Evolutionary conservation across 2,113 vertebrate species (phyloP).

Genomic region (Balaeniceps rex): DNA sequence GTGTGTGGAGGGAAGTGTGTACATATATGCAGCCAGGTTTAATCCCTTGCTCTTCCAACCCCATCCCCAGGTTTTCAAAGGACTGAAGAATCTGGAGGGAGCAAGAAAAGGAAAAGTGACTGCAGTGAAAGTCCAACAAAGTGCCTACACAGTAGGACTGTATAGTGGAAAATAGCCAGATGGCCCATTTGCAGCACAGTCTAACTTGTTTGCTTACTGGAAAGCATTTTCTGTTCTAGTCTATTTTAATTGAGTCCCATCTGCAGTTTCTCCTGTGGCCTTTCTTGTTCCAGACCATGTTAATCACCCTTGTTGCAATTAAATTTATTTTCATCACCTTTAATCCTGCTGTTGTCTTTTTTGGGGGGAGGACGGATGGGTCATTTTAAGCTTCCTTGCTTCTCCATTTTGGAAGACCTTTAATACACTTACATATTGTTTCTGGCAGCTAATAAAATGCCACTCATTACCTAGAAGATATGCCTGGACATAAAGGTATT

Average conservation of each 20-base stretch:
- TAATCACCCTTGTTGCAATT: background rate
- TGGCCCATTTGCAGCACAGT: background rate
- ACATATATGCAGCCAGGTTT: background rate
- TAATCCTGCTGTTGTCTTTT: background rate
- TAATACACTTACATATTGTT: background rate
- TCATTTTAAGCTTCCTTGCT: background rate
- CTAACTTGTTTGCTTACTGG: background rate
- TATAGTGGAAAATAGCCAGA: background rate
- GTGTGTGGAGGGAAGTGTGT: background rate
- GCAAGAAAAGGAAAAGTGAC: background rate
- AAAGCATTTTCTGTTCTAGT: conserved; percentile 14
- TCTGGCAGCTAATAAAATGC: conserved; percentile 18
- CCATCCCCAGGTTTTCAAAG: background rate
- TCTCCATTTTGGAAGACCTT: background rate
- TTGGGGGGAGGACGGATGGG: background rate
- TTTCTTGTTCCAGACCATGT: conserved; percentile 19
- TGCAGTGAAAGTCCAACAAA: background rate
- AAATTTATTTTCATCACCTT: background rate
- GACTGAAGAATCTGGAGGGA: background rate
- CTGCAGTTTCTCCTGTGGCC: conserved; percentile 16
- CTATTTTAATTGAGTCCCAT: conserved; percentile 6
- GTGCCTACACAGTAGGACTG: background rate
- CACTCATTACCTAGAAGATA: background rate
- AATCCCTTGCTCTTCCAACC: background rate
- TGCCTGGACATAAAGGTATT: background rate